Evolutionary conservation across 2,113 vertebrate species (phyloP).

Genomic region (Chroicocephalus ridibundus): DNA sequence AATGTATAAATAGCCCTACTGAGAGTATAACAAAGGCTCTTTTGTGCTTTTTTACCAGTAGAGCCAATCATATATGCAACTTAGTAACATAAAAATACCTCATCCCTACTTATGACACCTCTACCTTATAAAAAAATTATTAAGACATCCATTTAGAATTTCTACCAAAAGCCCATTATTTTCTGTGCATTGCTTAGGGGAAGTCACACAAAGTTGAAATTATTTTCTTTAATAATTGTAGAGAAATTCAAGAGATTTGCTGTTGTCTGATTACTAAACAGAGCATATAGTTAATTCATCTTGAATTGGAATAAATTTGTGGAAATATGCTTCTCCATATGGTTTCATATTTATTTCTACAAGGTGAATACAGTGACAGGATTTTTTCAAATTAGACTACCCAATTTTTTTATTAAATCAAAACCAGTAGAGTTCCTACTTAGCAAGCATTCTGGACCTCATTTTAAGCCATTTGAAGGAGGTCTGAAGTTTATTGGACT

Average conservation of each 20-base stretch:
- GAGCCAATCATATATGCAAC: slow-evolving; percentile 54
- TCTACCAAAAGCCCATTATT: background rate
- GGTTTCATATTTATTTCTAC: slow-evolving; percentile 73
- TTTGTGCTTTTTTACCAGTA: slow-evolving; percentile 42
- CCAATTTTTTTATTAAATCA: slow-evolving; percentile 57
- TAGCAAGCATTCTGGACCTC: slow-evolving; percentile 65
- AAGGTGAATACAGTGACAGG: slow-evolving; percentile 64
- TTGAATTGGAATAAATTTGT: slow-evolving; percentile 38
- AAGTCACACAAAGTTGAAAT: background rate
- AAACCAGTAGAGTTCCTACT: slow-evolving; percentile 64
- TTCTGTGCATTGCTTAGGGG: background rate
- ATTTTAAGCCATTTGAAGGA: slow-evolving; percentile 73
- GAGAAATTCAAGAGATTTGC: background rate
- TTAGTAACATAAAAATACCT: slow-evolving; percentile 54
- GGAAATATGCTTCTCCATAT: slow-evolving; percentile 58
- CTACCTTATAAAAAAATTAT: slow-evolving; percentile 32
- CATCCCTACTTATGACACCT: slow-evolving; percentile 57
- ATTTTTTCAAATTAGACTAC: slow-evolving; percentile 41
- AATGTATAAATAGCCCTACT: slow-evolving; percentile 65
- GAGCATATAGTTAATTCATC: slow-evolving; percentile 53
- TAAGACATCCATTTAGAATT: background rate
- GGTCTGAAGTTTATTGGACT: slow-evolving; percentile 71
- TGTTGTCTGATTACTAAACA: slow-evolving; percentile 42
- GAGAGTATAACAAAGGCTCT: slow-evolving; percentile 57
- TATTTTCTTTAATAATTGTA: background rate